Evolutionary conservation across 2,797 vertebrate genomes (phyloP), one percentile per base, ranked within the genome.

Genomic region (Microcaecilia unicolor): DNA sequence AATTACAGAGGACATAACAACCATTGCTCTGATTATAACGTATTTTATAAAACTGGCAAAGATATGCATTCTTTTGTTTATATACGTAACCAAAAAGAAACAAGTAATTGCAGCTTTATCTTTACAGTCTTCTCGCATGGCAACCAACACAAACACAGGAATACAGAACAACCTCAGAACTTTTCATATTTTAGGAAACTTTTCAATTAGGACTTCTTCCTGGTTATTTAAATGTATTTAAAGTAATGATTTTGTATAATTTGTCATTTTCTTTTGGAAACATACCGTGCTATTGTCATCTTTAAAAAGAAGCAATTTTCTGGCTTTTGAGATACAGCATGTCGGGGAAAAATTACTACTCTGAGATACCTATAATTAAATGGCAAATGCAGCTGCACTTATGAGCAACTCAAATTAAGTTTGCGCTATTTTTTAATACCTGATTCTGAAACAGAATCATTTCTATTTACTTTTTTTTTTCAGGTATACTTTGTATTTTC

Each of bases 261-360:
- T 90, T 89, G 86, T 89, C 88, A 61, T 72, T 76, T 60, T 64
- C 56, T 76, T 74, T 71, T 80, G 83, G 90, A 90, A 88, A 85
- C 91, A 96, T 67, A 91, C 89, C 61, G 88, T 64, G 92, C 92
- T 83, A 91, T 97, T 97, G 92, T 97, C 82, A 81, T 83, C 64
- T 78, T 85, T 78, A 72, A 93, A 97, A 95, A 94, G 90, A 91
- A 92, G 89, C 88, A 94, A 95, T 98, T 96, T 93, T 85, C 85
- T 90, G 88, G 96, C 91, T 94, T 94, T 90, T 83, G 90, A 91
- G 88, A 92, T 83, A 85, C 81, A 85, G 87, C 80, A 85, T 89
- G 95, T 97, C 92, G 92, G 58, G 48, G 61, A 87, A 78, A 97
- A 98, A 98, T 97, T 90, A 90, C 89, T 79, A 85, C 85, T 84